Evolutionary conservation across 2,888 invertebrate species (phyloP).

Genomic region (Melinopterus prodromus): DNA sequence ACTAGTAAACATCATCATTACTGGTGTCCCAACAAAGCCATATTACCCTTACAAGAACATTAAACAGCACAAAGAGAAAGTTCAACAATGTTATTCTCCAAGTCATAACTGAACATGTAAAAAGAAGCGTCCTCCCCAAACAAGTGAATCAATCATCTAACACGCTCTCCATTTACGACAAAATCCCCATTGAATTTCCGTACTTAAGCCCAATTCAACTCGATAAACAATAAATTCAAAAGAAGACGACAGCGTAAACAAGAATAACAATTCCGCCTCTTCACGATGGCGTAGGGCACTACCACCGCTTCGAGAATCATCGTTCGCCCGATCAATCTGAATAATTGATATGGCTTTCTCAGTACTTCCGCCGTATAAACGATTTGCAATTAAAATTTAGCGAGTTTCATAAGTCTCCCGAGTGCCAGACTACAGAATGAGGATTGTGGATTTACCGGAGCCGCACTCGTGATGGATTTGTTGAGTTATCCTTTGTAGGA

Average conservation of each 20-base stretch:
- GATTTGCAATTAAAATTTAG: slow-evolving; percentile 23
- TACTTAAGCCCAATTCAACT: neutral
- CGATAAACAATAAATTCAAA: neutral
- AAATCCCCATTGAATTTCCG: neutral
- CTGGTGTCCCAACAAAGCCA: no score
- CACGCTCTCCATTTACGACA: neutral
- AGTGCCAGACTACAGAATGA: neutral
- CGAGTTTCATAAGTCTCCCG: slow-evolving; percentile 9
- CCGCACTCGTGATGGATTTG: no score
- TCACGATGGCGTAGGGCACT: neutral
- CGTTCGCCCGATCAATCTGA: neutral
- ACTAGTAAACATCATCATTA: no score
- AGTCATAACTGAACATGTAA: neutral
- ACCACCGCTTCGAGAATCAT: neutral
- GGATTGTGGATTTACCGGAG: neutral
- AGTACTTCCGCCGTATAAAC: slow-evolving; percentile 19
- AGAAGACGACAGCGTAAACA: neutral
- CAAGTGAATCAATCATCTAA: neutral
- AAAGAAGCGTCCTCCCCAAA: neutral
- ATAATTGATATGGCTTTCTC: neutral
- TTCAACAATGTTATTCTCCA: neutral
- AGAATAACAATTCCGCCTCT: neutral
- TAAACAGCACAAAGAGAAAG: no score
- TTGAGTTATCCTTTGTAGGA: no score
- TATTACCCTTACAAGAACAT: no score